A percentile compares a stretch with the other conserved stretches of the same genome.
phyloP scores from a whole-genome alignment of 2,888 invertebrate genomes.

The Sinodicranocentrus sp. region DNA sequence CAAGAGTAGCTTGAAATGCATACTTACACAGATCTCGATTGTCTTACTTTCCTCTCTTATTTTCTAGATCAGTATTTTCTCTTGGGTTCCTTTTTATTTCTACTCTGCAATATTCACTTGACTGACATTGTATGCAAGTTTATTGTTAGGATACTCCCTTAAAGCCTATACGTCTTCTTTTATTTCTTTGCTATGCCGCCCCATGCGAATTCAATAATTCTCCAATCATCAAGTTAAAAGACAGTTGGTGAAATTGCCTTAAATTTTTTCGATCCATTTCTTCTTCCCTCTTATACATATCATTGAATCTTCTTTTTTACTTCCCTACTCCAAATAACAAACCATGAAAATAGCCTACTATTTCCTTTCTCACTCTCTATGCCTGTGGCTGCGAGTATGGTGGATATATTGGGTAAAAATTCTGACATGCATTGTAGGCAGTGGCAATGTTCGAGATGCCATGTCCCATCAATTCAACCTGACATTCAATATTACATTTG shows the following conservation, averaged over 20 bases:
- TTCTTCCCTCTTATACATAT: constrained; percentile 44
- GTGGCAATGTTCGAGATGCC: constrained; percentile 51
- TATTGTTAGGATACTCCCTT: too few species aligned
- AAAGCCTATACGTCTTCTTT: constrained; percentile 42
- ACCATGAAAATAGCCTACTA: constrained; percentile 25
- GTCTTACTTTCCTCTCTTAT: constrained; percentile 26
- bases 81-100: too few species aligned
- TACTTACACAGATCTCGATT: constrained; percentile 52
- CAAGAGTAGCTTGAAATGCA: constrained; percentile 49
- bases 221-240: constrained; percentile 73
- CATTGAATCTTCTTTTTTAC: constrained; percentile 27
- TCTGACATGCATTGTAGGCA: constrained; percentile 42
- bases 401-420: constrained; percentile 37
- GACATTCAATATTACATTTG: constrained; percentile 73
- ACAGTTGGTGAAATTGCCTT: constrained; percentile 73
- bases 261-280: constrained; percentile 71
- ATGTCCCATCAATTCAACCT: constrained; percentile 74
- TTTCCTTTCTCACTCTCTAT: background rate
- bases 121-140: too few species aligned
- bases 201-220: constrained; percentile 73
- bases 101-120: too few species aligned
- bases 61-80: background rate
- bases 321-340: constrained; percentile 26
- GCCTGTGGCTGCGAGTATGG: background rate
- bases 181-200: constrained; percentile 49